These are phyloP conservation scores for Clarias macrocephalus DNA, from an alignment of 2,113 vertebrate species.

Conservation along the genomic window DNA sequence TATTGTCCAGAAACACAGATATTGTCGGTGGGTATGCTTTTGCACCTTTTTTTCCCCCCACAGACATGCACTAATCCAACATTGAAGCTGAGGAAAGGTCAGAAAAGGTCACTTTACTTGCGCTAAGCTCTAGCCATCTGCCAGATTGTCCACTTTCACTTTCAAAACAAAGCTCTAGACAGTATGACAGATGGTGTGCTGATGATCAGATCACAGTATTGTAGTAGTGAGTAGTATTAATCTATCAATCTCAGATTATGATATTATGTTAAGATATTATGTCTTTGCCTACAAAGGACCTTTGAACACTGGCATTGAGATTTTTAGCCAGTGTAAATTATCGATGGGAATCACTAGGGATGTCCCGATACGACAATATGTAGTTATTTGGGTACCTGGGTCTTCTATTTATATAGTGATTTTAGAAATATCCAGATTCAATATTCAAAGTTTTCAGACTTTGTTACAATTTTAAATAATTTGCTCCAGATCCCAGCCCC, in stretches of 20 bases:
- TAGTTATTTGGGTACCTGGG: too few species aligned
- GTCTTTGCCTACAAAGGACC: neutral
- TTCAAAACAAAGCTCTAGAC: neutral
- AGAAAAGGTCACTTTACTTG: neutral
- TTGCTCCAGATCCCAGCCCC: neutral
- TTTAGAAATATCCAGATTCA: too few species aligned
- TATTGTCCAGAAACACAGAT: neutral
- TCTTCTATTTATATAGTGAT: too few species aligned
- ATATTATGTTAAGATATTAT: neutral
- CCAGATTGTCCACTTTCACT: neutral
- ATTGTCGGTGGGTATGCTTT: neutral
- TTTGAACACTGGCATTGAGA: neutral
- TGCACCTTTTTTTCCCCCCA: neutral
- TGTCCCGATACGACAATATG: too few species aligned
- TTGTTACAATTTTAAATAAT: too few species aligned
- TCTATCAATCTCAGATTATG: neutral
- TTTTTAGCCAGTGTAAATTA: neutral
- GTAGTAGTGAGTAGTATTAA: neutral
- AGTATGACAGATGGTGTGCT: neutral
- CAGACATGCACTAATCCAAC: neutral
- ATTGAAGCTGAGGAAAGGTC: neutral
- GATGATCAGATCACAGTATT: conserved; percentile 10
- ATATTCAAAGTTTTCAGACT: too few species aligned
- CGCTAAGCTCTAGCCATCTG: neutral
- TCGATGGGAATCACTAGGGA: too few species aligned